Conservation (phyloP, 2,797 vertebrate species). For the Halcyon chelicuti region DNA sequence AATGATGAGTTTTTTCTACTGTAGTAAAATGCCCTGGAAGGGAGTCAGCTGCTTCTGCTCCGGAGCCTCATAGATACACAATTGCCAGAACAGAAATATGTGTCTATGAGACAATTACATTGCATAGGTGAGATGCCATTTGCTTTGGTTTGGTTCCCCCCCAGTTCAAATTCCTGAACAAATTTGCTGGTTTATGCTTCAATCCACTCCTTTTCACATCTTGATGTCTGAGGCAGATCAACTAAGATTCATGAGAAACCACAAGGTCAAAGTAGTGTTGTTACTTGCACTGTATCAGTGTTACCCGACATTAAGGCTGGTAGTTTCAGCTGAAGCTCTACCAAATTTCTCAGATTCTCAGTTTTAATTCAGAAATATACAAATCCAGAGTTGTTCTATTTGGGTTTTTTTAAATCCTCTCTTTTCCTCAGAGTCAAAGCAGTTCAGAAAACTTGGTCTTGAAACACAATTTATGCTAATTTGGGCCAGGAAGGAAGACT, state of each 20-base stretch:
- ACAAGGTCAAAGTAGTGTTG: neutral
- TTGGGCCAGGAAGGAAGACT: neutral
- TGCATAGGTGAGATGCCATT: neutral
- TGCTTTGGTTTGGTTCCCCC: neutral
- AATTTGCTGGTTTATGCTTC: neutral
- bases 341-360: neutral
- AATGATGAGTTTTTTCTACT: neutral
- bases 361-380: neutral
- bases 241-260: neutral
- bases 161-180: neutral
- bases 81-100: neutral
- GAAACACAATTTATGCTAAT: neutral
- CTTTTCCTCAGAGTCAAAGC: neutral
- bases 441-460: neutral
- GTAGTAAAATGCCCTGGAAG: neutral
- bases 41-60: neutral
- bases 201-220: neutral
- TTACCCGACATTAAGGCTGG: neutral
- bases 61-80: neutral
- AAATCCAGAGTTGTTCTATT: neutral
- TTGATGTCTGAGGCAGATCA: neutral
- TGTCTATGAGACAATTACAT: neutral
- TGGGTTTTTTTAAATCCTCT: neutral
- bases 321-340: neutral
- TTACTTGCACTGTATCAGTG: neutral